Conservation (phyloP, 2,113 vertebrate genomes). For the Australoheros scitulus region DNA sequence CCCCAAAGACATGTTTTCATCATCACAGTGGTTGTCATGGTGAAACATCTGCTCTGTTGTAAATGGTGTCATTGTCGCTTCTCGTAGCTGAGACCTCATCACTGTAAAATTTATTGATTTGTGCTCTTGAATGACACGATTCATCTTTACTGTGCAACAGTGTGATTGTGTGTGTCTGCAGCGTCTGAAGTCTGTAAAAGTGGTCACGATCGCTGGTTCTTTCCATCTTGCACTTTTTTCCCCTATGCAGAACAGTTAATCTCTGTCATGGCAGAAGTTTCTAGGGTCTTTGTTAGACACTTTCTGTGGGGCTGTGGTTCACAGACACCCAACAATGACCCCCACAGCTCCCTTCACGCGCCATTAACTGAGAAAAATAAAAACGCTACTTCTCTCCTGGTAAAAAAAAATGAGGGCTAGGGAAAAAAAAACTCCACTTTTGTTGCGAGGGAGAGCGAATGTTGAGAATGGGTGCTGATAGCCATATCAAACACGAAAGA, state of each 20-base stretch:
- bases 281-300: conserved; percentile 56
- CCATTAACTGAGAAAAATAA: conserved; percentile 73
- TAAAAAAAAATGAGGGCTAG: conserved; percentile 32
- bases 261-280: conserved; percentile 58
- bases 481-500: conserved; percentile 39
- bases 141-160: conserved; percentile 35
- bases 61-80: conserved; percentile 76
- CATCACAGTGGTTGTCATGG: conserved; percentile 75
- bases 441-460: conserved; percentile 15
- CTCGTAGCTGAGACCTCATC: conserved; percentile 23
- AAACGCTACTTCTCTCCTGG: conserved; percentile 28
- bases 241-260: conserved; percentile 26
- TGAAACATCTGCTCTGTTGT: conserved; percentile 78
- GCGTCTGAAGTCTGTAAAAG: conserved; percentile 51
- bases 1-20: conserved; percentile 65
- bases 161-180: conserved; percentile 3
- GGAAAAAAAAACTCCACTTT: conserved; percentile 36
- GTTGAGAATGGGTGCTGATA: conserved; percentile 11
- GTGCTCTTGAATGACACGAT: conserved; percentile 40
- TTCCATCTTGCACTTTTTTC: conserved; percentile 17
- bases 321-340: conserved; percentile 61
- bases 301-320: conserved; percentile 45
- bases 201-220: conserved; percentile 12
- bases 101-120: conserved; percentile 54
- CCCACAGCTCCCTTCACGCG: conserved; percentile 63